Conservation (phyloP, 35 echinoderm and acorn worm genomes). For the Ophioderma brevispina region DNA sequence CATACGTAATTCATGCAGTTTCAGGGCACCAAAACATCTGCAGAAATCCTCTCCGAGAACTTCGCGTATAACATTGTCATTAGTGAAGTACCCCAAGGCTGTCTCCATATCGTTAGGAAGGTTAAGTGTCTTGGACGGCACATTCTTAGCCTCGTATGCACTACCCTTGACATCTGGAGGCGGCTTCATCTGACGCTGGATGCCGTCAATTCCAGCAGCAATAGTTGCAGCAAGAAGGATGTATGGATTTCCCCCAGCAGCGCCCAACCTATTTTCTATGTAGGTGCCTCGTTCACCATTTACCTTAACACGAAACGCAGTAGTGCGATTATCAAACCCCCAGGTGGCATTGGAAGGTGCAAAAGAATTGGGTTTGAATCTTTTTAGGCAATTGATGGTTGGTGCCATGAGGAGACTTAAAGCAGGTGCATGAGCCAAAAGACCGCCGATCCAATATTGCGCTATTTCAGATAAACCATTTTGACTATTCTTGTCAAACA, state of each 20-base stretch:
- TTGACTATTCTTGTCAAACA: too few relatives aligned
- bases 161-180: too few relatives aligned
- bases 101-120: too few relatives aligned
- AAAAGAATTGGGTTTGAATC: constrained; percentile 25
- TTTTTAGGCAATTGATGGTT: constrained; percentile 62
- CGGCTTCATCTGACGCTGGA: too few relatives aligned
- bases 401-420: constrained; percentile 55
- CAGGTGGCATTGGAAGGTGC: constrained; percentile 68
- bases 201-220: too few relatives aligned
- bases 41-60: too few relatives aligned
- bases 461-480: constrained; percentile 56
- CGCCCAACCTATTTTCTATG: constrained; percentile 84
- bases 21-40: too few relatives aligned
- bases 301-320: constrained; percentile 60
- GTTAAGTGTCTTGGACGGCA: too few relatives aligned
- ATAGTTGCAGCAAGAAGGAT: constrained; percentile 64
- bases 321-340: constrained; percentile 81
- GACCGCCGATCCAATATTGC: constrained; percentile 70
- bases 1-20: too few relatives aligned
- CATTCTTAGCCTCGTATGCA: too few relatives aligned
- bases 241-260: constrained; percentile 75
- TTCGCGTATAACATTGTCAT: too few relatives aligned
- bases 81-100: too few relatives aligned
- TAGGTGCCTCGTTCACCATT: constrained; percentile 60
- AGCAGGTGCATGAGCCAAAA: constrained; percentile 63